phyloP scores from a whole-genome alignment of 2,113 vertebrate genomes.

The Cephalopholis sonnerati region DNA sequence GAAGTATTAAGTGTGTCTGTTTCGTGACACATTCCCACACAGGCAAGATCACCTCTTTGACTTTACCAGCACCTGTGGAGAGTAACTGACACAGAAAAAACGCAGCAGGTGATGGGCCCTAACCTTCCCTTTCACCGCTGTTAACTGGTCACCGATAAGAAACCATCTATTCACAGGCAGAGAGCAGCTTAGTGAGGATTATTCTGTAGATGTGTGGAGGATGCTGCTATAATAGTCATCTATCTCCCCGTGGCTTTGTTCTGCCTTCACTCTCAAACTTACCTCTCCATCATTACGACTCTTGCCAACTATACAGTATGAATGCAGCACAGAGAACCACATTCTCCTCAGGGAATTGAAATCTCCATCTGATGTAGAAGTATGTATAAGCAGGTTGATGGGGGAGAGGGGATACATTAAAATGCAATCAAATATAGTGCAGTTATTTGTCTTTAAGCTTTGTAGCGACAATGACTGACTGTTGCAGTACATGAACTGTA shows the following conservation, averaged over 20 bases:
- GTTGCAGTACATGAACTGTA: neutral
- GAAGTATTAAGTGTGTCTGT: conserved; percentile 2
- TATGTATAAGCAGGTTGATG: conserved; percentile 11
- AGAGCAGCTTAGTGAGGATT: conserved; percentile 65
- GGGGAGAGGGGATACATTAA: neutral
- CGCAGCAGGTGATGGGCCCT: conserved; percentile 10
- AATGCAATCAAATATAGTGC: conserved; percentile 20
- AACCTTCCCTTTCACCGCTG: conserved; percentile 29
- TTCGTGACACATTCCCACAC: neutral
- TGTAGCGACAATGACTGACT: conserved; percentile 17
- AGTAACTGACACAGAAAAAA: neutral
- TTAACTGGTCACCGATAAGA: conserved; percentile 38
- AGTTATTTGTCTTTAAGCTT: conserved; percentile 27
- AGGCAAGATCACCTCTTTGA: neutral
- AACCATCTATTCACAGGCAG: conserved; percentile 33
- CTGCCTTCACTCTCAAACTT: conserved; percentile 71
- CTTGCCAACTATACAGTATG: conserved; percentile 43
- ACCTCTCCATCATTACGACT: conserved; percentile 69
- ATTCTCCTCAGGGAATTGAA: conserved; percentile 14
- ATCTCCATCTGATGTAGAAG: conserved; percentile 38
- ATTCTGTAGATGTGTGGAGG: conserved; percentile 72
- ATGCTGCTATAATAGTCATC: conserved; percentile 75
- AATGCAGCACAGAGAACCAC: conserved; percentile 34
- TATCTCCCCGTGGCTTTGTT: conserved; percentile 71
- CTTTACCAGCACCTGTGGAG: neutral